phyloP scores from a whole-genome alignment of 2,797 vertebrate species.

The Clarias fuscus region DNA sequence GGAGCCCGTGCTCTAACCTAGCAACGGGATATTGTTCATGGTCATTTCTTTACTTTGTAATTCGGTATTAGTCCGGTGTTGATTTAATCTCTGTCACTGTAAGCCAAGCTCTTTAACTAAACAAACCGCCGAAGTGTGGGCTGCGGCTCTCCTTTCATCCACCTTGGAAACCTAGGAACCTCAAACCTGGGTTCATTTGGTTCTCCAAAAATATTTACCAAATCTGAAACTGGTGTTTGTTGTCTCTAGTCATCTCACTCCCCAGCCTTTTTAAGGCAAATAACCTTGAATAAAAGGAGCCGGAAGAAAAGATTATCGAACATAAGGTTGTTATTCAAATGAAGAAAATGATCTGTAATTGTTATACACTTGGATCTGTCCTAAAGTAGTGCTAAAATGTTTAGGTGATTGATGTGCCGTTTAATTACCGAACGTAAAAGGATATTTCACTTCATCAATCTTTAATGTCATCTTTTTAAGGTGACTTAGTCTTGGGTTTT shows the following conservation, averaged over 20 bases:
- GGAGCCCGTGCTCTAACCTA: conserved; percentile 52
- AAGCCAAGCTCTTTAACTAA: conserved; percentile 52
- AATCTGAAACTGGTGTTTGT: conserved; percentile 65
- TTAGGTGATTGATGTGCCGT: conserved; percentile 15
- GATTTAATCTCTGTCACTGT: conserved; percentile 45
- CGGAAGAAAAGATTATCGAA: neutral
- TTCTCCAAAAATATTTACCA: conserved; percentile 55
- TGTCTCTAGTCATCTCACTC: conserved; percentile 57
- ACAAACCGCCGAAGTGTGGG: conserved; percentile 47
- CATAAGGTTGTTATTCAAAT: neutral
- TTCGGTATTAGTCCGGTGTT: conserved; percentile 55
- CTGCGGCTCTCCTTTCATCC: conserved; percentile 54
- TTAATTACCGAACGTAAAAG: conserved; percentile 23
- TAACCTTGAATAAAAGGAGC: neutral
- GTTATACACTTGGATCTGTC: conserved; percentile 11
- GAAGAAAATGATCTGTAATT: neutral
- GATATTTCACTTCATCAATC: conserved; percentile 6
- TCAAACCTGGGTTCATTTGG: conserved; percentile 31
- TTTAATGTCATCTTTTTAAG: neutral
- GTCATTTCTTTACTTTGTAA: conserved; percentile 49
- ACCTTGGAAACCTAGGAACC: conserved; percentile 45
- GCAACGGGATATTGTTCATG: conserved; percentile 40
- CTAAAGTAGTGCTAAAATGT: conserved; percentile 6
- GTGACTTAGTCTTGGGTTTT: neutral
- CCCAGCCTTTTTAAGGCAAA: conserved; percentile 48